These are phyloP conservation scores for Origma solitaria DNA, from an alignment of 2,113 vertebrate species.

Conservation along the genomic window DNA sequence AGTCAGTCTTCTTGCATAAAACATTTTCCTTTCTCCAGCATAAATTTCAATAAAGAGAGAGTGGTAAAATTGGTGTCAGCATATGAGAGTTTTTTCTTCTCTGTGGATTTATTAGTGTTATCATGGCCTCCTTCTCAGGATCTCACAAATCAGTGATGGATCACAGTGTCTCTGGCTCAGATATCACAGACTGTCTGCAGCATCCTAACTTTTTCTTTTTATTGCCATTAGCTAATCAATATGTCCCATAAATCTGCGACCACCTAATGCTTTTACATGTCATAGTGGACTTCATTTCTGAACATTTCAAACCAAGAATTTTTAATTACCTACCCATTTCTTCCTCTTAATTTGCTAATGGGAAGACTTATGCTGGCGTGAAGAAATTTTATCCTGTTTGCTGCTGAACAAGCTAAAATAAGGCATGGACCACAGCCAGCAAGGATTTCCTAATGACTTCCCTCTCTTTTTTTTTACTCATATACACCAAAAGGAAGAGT, in stretches of 20 bases:
- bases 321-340: slow-evolving; percentile 26
- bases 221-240: slow-evolving; percentile 13
- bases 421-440: not conserved
- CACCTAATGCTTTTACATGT: not conserved
- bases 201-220: not conserved
- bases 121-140: not conserved
- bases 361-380: not conserved
- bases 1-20: not conserved
- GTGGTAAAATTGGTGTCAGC: not conserved
- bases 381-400: not conserved
- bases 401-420: not conserved
- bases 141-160: not conserved
- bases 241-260: not conserved
- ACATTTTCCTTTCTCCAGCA: not conserved
- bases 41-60: not conserved
- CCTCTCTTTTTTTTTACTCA: not conserved
- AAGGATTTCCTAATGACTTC: not conserved
- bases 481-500: not conserved
- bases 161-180: not conserved
- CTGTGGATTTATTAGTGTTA: not conserved
- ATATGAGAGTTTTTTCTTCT: not conserved
- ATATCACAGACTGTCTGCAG: not conserved
- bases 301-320: slow-evolving; percentile 19
- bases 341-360: slow-evolving; percentile 20
- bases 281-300: slow-evolving; percentile 20